These are phyloP conservation scores for Hyles euphorbiae DNA, from an alignment of 1,140 invertebrate species.

Conservation along the genomic window DNA sequence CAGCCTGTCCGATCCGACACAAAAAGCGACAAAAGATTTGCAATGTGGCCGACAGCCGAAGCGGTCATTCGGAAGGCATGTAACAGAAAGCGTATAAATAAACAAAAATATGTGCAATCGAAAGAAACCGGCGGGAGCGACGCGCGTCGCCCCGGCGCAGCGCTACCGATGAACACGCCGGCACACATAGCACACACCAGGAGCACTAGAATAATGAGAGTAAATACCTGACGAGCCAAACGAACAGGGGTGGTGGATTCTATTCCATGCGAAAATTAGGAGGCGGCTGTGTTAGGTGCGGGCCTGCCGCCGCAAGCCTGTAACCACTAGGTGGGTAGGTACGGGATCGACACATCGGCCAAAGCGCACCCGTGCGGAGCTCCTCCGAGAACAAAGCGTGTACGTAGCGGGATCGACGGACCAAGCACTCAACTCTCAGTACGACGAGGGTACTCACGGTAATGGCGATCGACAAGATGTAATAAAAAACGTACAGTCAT, in stretches of 20 bases:
- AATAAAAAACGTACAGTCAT: conserved; percentile 92
- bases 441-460: conserved; percentile 64
- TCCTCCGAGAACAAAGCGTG: conserved; percentile 69
- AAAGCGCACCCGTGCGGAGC: conserved; percentile 71
- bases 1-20: conserved; percentile 66
- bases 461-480: conserved; percentile 71
- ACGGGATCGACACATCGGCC: conserved; percentile 66
- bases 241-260: conserved; percentile 70
- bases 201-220: conserved; percentile 71
- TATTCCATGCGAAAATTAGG: conserved; percentile 74
- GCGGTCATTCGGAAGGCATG: conserved; percentile 75
- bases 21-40: conserved; percentile 72
- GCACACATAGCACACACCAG: conserved; percentile 67
- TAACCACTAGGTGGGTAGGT: conserved; percentile 48
- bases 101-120: conserved; percentile 67
- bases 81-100: conserved; percentile 75
- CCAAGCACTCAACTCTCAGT: conserved; percentile 71
- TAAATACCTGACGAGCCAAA: conserved; percentile 73
- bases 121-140: conserved; percentile 48
- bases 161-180: conserved; percentile 58
- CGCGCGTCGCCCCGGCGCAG: conserved; percentile 39
- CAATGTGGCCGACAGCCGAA: conserved; percentile 70
- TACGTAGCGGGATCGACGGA: conserved; percentile 71
- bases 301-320: conserved; percentile 65
- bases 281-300: conserved; percentile 73